Evolutionary conservation across 1,140 invertebrate genomes (phyloP), one percentile per base, ranked within the genome.

Genomic region (Caenorhabditis briggsae): DNA sequence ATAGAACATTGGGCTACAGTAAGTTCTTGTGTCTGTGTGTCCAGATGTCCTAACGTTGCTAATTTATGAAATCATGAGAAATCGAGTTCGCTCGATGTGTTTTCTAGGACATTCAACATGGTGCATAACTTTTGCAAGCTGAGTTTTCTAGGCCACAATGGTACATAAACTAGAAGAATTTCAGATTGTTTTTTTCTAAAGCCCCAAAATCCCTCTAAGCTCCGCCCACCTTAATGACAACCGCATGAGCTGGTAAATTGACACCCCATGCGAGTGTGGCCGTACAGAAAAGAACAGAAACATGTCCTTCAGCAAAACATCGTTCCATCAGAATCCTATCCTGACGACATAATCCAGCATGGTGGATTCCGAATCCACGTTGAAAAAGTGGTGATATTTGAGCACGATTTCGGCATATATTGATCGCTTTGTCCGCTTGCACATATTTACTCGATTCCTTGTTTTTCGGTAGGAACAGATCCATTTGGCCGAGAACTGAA

Each of bases 221-320:
- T 8, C 53, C 46, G 84, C 83, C 92, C 93, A 96, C 96, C 93
- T 96, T 95, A 89, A 99, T 99, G 74, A 99, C 95, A 86, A 99
- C 98, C 83, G 96, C 97, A 93, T 98, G 97, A 0, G 97, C 98
- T 0, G 98, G 98, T 88, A 99, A 94, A 94, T 99, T 99, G 0
- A 99, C 97, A 89, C 98, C 98, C 98, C 98, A 99, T 41, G 98
- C 98, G 12, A 99, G 93, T 0, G 98, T 99, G 0, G 98, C 96
- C 0, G 98, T 99, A 93, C 97, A 99, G 12, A 97, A 96, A 0
- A 99, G 93, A 6, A 98, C 88, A 23, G 85, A 87, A 56, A 99
- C 95, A 83, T 95, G 93, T 2, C 98, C 98, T 84, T 96, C 95
- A 0, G 95, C 93, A 92, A 98, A 98, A 89, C 95, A 95, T 92